phyloP scores from a whole-genome alignment of 2,113 vertebrate species.

The human (Homo sapiens) region DNA sequence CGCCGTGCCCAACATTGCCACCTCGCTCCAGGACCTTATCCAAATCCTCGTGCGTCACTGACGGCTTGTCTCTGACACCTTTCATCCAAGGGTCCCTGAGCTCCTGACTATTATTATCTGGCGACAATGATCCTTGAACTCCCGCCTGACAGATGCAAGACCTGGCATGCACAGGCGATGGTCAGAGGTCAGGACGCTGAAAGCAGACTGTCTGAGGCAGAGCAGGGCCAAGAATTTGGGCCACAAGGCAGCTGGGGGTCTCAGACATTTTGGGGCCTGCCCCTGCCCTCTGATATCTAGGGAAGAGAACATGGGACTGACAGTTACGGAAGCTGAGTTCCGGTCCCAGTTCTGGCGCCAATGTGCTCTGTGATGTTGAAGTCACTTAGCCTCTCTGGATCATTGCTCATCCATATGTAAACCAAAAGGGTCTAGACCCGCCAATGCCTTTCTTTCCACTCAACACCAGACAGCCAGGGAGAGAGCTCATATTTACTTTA shows the following conservation, averaged over 20 bases:
- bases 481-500: not conserved
- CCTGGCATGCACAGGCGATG: not conserved
- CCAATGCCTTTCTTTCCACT: not conserved
- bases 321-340: not conserved
- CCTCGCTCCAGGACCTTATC: not conserved
- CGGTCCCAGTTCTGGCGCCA: not conserved
- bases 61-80: constrained; percentile 47
- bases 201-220: not conserved
- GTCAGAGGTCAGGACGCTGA: not conserved
- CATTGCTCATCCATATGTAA: not conserved
- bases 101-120: constrained; percentile 60
- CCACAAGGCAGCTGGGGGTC: not conserved
- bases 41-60: constrained; percentile 45
- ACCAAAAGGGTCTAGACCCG: not conserved
- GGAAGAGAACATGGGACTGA: not conserved
- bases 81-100: constrained; percentile 13
- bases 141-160: constrained; percentile 24
- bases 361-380: not conserved
- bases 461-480: not conserved
- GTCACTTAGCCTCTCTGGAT: not conserved
- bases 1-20: not conserved
- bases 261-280: not conserved
- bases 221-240: not conserved
- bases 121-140: constrained; percentile 46
- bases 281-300: not conserved